Percentiles rank a stretch among this genome's conserved stretches.
Conservation (phyloP, 2,888 invertebrate genomes). For the Phlogophora meticulosa region DNA sequence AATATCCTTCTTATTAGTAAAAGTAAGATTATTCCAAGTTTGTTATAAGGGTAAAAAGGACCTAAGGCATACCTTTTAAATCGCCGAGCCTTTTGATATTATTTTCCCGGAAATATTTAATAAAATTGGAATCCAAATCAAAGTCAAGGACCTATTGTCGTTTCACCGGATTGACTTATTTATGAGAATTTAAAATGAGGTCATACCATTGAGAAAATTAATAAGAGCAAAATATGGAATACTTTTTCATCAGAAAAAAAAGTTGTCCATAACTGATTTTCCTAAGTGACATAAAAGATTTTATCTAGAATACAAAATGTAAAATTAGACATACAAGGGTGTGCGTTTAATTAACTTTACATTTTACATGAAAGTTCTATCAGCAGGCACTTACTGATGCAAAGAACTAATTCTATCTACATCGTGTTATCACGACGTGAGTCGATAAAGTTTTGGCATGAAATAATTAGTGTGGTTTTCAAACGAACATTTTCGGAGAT, state of each 20-base stretch:
- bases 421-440: too few species aligned
- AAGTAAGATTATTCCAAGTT: conserved; percentile 4
- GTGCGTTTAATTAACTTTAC: too few species aligned
- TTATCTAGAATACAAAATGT: too few species aligned
- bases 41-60: conserved; percentile 13
- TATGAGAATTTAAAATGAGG: conserved; percentile 32
- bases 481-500: too few species aligned
- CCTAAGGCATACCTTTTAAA: conserved; percentile 29
- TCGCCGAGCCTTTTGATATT: conserved; percentile 20
- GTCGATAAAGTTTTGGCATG: too few species aligned
- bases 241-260: background rate
- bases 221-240: background rate
- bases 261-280: background rate
- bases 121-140: conserved; percentile 27
- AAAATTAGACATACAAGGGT: too few species aligned
- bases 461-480: too few species aligned
- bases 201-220: background rate
- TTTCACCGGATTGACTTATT: conserved; percentile 12
- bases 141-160: conserved; percentile 9
- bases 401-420: too few species aligned
- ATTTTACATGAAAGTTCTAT: too few species aligned
- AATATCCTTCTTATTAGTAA: background rate
- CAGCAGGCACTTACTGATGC: too few species aligned
- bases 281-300: background rate
- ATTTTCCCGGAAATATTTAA: conserved; percentile 11